Conservation (phyloP, 1,140 invertebrate species). For the Drosophila hydei region DNA sequence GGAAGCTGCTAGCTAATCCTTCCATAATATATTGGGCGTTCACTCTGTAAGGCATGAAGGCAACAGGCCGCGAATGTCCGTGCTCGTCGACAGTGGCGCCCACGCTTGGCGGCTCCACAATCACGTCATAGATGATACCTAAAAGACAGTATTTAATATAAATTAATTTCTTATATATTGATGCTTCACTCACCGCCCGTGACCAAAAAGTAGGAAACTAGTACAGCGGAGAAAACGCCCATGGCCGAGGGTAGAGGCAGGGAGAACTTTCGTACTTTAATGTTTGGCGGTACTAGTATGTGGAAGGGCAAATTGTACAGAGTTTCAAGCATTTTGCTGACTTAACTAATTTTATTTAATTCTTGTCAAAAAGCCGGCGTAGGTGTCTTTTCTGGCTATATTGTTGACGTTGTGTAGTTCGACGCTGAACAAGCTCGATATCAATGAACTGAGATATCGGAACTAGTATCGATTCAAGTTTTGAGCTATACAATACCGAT, state of each 20-base stretch:
- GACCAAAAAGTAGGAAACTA: constrained; percentile 98
- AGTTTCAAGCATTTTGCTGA: constrained; percentile 88
- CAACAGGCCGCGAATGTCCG: constrained; percentile 97
- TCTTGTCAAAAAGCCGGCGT: constrained; percentile 45
- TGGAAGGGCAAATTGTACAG: constrained; percentile 92
- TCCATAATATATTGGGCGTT: constrained; percentile 99
- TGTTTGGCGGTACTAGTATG: constrained; percentile 94
- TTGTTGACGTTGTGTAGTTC: constrained; percentile 44
- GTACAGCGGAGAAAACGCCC: constrained; percentile 94
- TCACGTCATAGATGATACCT: constrained; percentile 99
- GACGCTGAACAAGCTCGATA: constrained; percentile 5
- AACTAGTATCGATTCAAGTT: neutral
- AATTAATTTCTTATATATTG: neutral
- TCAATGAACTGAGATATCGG: neutral
- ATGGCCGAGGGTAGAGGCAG: constrained; percentile 94
- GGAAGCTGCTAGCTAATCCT: constrained; percentile 97
- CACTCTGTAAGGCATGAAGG: constrained; percentile 99
- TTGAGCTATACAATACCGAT: neutral
- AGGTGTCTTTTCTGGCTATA: constrained; percentile 36
- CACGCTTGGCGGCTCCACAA: constrained; percentile 98
- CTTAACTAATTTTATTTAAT: neutral
- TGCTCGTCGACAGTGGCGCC: constrained; percentile 98
- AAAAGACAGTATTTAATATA: constrained; percentile 58
- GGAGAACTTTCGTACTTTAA: constrained; percentile 93
- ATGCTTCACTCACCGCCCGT: constrained; percentile 93